These are phyloP conservation scores for Saccostrea glomerata DNA, from an alignment of 1,140 invertebrate species.

Conservation along the genomic window DNA sequence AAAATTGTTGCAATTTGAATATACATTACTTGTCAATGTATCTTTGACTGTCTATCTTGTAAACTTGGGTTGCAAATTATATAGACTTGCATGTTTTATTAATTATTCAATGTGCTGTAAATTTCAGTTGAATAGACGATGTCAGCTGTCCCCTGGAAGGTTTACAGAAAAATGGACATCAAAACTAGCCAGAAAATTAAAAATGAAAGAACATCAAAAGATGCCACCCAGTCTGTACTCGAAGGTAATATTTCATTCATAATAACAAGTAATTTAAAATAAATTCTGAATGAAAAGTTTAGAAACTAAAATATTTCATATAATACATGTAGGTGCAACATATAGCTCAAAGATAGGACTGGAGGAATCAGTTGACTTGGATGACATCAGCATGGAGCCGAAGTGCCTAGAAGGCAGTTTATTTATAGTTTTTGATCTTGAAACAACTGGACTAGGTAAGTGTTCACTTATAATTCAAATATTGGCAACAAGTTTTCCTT, in stretches of 20 bases:
- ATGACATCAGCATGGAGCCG: background rate
- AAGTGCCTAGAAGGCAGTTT: background rate
- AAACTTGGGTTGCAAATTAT: no score
- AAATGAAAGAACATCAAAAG: conserved; percentile 29
- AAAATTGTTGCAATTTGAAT: no score
- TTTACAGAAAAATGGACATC: conserved; percentile 10
- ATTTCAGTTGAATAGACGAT: conserved; percentile 36
- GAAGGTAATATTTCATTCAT: background rate
- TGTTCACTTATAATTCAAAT: background rate
- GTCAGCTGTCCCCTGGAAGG: conserved; percentile 11
- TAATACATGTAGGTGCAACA: background rate
- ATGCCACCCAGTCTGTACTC: conserved; percentile 12
- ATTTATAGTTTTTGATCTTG: conserved; percentile 39
- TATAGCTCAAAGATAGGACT: conserved; percentile 29
- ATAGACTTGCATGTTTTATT: background rate
- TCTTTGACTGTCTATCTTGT: conserved; percentile 7
- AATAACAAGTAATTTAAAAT: background rate
- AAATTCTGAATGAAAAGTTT: no score
- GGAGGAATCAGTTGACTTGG: conserved; percentile 14
- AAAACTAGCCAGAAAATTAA: conserved; percentile 12
- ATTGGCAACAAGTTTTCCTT: background rate
- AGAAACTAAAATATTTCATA: background rate
- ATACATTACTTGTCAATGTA: background rate
- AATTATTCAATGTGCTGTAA: background rate
- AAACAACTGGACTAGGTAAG: conserved; percentile 38